Evolutionary conservation across 2,113 vertebrate species (phyloP), one percentile per base, ranked within the genome.

Genomic region (Hippoglossus stenolepis): DNA sequence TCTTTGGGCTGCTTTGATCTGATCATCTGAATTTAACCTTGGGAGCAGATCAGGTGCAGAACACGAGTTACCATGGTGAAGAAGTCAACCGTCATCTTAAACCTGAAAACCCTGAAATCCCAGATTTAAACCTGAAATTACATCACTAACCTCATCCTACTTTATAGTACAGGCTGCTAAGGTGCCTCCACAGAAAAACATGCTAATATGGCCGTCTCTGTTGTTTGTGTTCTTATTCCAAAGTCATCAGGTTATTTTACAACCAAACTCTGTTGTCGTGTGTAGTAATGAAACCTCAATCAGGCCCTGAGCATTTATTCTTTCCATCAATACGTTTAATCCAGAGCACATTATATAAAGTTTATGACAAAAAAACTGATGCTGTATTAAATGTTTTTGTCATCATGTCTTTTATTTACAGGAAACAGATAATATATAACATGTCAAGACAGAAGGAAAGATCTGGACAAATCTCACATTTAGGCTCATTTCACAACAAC

Each of bases 321-420:
- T 59, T 45, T 18, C 3, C n/a, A 56, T 3, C 21, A 23, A 3
- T 3, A 31, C 14, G 1, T 54, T 65, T 18, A 35, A 17, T 49
- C 47, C 53, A 26, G 51, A 40, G 28, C 51, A 8, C 7, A 56
- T 43, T 56, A 2, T 24, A 31, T 13, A 14, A 31, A 3, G 10
- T 47, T 51, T 65, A 45, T 56, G 9, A 35, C 23, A 66, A 51
- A 62, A 18, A 35, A 26, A 58, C 3, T 35, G 14, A 76, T 20
- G 24, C n/a, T 14, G 35, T 14, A 35, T 9, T 2, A n/a, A 18
- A 53, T 13, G 2, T 65, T 40, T 21, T 24, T 24, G 20, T 62
- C 43, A 61, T 49, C 14, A 24, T 14, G 4, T 18, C 3, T 75
- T 91, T 89, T 88, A 88, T 87, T 87, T 57, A 59, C 70, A 31